Conservation (phyloP, 2,888 invertebrate genomes). For the Drosophila sordidula region DNA sequence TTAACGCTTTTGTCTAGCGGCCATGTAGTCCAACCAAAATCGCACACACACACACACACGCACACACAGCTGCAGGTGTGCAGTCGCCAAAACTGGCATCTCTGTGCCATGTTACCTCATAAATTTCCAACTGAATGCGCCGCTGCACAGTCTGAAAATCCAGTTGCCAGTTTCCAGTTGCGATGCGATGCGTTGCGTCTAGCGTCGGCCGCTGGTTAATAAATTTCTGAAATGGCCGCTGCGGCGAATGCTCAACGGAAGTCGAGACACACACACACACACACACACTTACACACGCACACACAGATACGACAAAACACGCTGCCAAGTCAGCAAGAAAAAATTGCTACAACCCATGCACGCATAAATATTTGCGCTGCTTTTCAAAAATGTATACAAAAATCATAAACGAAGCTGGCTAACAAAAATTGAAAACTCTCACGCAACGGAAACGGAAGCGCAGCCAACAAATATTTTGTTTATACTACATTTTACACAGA, state of each 20-base stretch:
- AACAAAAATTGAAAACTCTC: constrained; percentile 45
- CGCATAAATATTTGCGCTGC: constrained; percentile 71
- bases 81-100: constrained; percentile 45
- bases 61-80: constrained; percentile 44
- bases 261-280: constrained; percentile 32
- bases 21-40: constrained; percentile 65
- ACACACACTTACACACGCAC: constrained; percentile 11
- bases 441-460: constrained; percentile 70
- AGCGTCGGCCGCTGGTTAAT: constrained; percentile 62
- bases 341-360: constrained; percentile 36
- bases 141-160: constrained; percentile 76
- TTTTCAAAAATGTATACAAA: constrained; percentile 59
- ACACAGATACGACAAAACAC: constrained; percentile 15
- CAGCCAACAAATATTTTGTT: constrained; percentile 54
- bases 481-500: constrained; percentile 32
- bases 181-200: constrained; percentile 30
- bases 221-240: constrained; percentile 70
- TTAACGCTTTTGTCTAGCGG: constrained; percentile 79
- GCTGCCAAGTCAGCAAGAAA: constrained; percentile 38
- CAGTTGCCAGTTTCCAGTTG: constrained; percentile 51
- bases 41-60: constrained; percentile 17
- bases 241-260: constrained; percentile 75
- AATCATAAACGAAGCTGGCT: constrained; percentile 31
- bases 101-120: constrained; percentile 69
- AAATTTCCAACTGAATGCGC: constrained; percentile 82